A percentile compares a stretch with the other conserved stretches of the same genome.
Evolutionary conservation across 2,797 vertebrate species (phyloP).

Genomic region (Acanthurus tractus): DNA sequence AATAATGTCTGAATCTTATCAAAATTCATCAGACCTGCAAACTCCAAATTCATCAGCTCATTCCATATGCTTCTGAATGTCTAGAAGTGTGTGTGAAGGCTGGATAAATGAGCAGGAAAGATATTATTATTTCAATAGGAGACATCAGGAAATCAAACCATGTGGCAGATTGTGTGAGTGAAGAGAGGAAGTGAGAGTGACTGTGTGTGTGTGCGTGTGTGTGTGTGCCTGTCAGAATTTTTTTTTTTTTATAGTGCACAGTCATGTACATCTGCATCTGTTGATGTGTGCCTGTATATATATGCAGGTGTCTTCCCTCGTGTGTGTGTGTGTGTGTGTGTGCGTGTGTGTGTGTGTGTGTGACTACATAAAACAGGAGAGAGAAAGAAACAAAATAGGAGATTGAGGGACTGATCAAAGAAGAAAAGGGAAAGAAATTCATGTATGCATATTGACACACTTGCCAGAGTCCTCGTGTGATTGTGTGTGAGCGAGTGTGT

Average conservation of each 20-base stretch:
- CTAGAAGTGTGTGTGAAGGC: conserved; percentile 31
- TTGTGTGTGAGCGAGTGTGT: background rate
- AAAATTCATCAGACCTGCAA: conserved; percentile 33
- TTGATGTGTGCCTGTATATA: background rate
- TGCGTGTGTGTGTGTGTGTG: conserved; percentile 18
- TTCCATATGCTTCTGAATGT: conserved; percentile 32
- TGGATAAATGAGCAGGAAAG: conserved; percentile 55
- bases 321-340: conserved; percentile 9
- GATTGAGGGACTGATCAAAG: conserved; percentile 60
- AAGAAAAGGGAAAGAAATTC: conserved; percentile 39
- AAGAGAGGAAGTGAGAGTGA: conserved; percentile 15
- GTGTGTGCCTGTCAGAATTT: background rate
- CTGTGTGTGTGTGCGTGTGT: conserved; percentile 2
- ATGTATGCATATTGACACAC: conserved; percentile 58
- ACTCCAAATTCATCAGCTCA: conserved; percentile 39
- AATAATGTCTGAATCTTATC: conserved; percentile 16
- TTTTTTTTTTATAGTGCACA: background rate
- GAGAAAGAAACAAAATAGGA: conserved; percentile 30
- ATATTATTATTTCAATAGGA: conserved; percentile 69
- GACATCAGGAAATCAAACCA: conserved; percentile 57
- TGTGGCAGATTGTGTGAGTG: conserved; percentile 42
- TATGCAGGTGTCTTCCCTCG: background rate
- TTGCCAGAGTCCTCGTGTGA: conserved; percentile 47
- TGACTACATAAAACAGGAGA: background rate
- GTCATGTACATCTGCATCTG: background rate